A percentile compares a stretch with the other conserved stretches of the same genome.
phyloP scores from a whole-genome alignment of 2,113 vertebrate genomes.

The Narcine bancroftii region DNA sequence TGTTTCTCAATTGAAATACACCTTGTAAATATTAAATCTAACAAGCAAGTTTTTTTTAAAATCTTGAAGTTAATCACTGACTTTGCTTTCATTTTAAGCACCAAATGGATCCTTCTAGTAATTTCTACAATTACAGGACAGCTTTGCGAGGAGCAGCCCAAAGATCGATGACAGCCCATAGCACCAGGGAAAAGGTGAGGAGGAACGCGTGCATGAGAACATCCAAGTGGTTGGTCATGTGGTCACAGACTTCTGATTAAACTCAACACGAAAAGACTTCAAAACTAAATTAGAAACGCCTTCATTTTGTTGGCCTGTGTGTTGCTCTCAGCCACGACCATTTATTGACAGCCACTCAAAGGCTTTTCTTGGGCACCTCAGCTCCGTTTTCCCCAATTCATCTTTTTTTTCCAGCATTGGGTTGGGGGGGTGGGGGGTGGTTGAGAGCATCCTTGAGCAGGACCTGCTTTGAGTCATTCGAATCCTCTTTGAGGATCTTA shows the following conservation, averaged over 20 bases:
- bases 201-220: background rate
- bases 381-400: background rate
- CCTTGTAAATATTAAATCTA: background rate
- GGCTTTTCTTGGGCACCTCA: background rate
- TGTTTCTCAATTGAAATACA: background rate
- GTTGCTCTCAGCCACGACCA: background rate
- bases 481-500: background rate
- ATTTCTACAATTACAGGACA: constrained; percentile 92
- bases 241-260: background rate
- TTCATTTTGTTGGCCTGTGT: background rate
- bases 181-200: constrained; percentile 83
- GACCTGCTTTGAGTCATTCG: background rate
- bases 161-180: constrained; percentile 80
- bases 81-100: constrained; percentile 56
- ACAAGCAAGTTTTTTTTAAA: background rate
- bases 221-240: no score
- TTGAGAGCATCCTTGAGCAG: no score
- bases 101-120: constrained; percentile 96
- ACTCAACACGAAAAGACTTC: background rate
- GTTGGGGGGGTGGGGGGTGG: no score
- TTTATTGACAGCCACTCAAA: background rate
- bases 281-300: background rate
- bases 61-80: constrained; percentile 31
- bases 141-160: constrained; percentile 82
- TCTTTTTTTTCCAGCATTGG: background rate